phyloP scores from a whole-genome alignment of 2,888 invertebrate genomes.

The Hartigia nigra region DNA sequence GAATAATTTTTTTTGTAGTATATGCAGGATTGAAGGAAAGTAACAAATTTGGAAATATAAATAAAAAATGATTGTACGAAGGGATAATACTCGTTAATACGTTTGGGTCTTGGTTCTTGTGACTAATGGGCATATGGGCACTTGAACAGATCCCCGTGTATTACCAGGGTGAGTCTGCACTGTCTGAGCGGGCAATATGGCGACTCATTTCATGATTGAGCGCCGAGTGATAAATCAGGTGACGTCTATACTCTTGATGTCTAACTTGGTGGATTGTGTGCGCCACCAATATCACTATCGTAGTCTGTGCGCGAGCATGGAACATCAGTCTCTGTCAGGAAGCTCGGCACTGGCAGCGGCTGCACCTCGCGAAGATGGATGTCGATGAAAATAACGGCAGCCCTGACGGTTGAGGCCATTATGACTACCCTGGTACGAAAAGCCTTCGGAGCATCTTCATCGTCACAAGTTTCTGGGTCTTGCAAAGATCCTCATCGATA shows the following conservation, averaged over 20 bases:
- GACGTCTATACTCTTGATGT: slow-evolving; percentile 34
- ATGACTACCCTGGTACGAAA: slow-evolving; percentile 22
- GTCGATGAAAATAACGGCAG: slow-evolving; percentile 43
- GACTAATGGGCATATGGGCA: slow-evolving; percentile 1
- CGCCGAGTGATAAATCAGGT: slow-evolving; percentile 39
- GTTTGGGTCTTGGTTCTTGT: not conserved
- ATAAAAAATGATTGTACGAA: not conserved
- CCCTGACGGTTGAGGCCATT: slow-evolving; percentile 26
- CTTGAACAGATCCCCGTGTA: slow-evolving; percentile 5
- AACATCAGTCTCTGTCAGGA: slow-evolving; percentile 46
- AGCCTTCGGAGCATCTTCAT: not conserved
- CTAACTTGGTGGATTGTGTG: slow-evolving; percentile 29
- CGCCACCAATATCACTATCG: slow-evolving; percentile 29
- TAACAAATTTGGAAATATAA: not conserved
- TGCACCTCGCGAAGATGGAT: slow-evolving; percentile 44
- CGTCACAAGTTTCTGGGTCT: not conserved
- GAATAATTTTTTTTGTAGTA: not conserved
- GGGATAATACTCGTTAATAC: not conserved
- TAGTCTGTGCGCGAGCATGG: slow-evolving; percentile 23
- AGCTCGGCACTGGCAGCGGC: slow-evolving; percentile 36
- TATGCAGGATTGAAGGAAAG: not conserved
- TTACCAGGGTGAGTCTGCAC: slow-evolving; percentile 9
- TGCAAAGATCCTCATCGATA: not conserved
- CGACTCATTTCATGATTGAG: slow-evolving; percentile 33
- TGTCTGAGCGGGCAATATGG: slow-evolving; percentile 25